A percentile compares a stretch with the other conserved stretches of the same genome.
These are phyloP conservation scores for Cyclura pinguis DNA, from an alignment of 2,797 vertebrate genomes.

Conservation along the genomic window DNA sequence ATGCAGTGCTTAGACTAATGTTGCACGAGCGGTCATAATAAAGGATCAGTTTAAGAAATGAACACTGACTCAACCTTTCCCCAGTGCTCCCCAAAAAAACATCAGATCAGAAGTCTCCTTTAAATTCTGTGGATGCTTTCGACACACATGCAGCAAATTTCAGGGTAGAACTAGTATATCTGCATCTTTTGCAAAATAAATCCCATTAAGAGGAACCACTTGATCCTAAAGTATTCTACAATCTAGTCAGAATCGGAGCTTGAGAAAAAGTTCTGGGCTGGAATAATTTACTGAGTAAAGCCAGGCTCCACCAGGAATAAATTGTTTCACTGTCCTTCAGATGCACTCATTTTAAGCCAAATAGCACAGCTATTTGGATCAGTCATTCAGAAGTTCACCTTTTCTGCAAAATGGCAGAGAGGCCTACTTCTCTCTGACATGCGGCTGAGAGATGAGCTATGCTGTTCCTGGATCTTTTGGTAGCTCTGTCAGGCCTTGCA, in stretches of 20 bases:
- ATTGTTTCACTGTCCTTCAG: background rate
- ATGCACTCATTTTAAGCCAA: constrained; percentile 19
- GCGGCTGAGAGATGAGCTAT: constrained; percentile 51
- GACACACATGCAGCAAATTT: background rate
- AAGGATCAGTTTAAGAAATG: background rate
- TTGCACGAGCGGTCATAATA: background rate
- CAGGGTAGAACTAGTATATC: background rate
- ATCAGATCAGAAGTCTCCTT: background rate
- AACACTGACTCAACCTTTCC: background rate
- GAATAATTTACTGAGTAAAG: background rate
- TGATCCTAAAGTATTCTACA: background rate
- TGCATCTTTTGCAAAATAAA: background rate
- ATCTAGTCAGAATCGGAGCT: background rate
- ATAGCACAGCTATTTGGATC: constrained; percentile 44
- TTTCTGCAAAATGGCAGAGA: constrained; percentile 51
- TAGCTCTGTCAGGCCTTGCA: constrained; percentile 61
- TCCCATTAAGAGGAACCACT: background rate
- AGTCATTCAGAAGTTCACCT: constrained; percentile 58
- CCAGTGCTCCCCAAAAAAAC: background rate
- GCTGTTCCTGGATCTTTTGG: constrained; percentile 48
- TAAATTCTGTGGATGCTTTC: background rate
- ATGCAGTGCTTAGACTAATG: background rate
- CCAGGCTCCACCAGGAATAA: background rate
- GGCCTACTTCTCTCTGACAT: constrained; percentile 41
- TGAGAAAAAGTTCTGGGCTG: too few relatives aligned